Evolutionary conservation across 2,888 invertebrate species (phyloP), one percentile per base, ranked within the genome.

Genomic region (Anaspis maculata): DNA sequence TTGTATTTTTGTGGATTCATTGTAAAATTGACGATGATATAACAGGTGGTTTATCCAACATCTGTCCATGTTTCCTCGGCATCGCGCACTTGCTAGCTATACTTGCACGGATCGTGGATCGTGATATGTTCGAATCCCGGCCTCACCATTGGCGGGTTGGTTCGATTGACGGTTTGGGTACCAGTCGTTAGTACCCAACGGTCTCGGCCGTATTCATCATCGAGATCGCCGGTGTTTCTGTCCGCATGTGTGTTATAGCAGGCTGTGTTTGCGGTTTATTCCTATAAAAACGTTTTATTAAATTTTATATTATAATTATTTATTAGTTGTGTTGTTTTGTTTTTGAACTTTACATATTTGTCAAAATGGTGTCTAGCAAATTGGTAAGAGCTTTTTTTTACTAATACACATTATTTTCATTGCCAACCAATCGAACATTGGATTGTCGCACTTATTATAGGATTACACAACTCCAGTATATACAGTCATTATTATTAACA

Each of bases 321-420:
- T 23, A 11, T 13, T 25, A 15, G 14, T 28, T n/a, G 7, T 25
- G 11, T 13, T 7, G 10, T 12, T 9, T 16, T 30, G 22, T 7
- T 15, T 25, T 25, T 12, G 22, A 13, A 26, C 29, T 21, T 11
- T 13, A 9, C 21, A 25, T n/a, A 4, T 10, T 6, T 16, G 24
- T 30, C 32, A 48, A 44, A 25, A 53, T 51, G 52, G 52, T 52
- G 24, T 51, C 52, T 26, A 48, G 50, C 32, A 52, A 52, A 46
- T 41, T 52, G 46, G 52, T 51, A 47, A 27, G 46, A 45, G 29
- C 37, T 30, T 21, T 19, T 19, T 25, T 22, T 29, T 35, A 24
- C 14, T n/a, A 30, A 24, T 14, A 6, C 19, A 19, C 5, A 19
- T 9, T 19, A 6, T 19, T 19, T 9, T 6, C 9, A 19, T 19